Evolutionary conservation across 35 echinoderm and acorn worm species (phyloP).

Genomic region (Lytechinus variegatus): DNA sequence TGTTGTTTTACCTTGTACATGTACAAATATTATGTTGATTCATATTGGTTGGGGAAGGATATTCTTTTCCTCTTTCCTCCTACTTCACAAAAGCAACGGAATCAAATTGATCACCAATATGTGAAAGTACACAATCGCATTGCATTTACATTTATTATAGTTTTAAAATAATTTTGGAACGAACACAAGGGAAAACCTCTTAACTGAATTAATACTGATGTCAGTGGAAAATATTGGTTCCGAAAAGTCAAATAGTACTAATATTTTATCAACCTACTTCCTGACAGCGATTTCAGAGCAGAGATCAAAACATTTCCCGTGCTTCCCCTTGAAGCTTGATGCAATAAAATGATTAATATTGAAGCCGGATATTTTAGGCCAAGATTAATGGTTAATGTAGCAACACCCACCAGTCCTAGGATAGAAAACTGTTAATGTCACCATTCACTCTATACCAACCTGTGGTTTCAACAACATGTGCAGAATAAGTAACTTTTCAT

Average conservation of each 20-base stretch:
- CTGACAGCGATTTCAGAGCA: not conserved
- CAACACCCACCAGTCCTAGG: not conserved
- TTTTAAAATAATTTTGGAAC: too few species aligned
- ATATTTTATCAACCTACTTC: not conserved
- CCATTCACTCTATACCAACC: not conserved
- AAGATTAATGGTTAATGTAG: not conserved
- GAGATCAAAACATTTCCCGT: not conserved
- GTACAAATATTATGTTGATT: too few species aligned
- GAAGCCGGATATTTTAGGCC: slow-evolving; percentile 29
- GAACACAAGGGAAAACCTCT: not conserved
- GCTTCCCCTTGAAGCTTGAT: not conserved
- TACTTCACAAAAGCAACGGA: too few species aligned
- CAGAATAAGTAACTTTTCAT: not conserved
- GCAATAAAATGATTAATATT: not conserved
- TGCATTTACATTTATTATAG: not conserved
- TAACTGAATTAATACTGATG: not conserved
- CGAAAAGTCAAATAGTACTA: not conserved
- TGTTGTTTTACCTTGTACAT: not conserved
- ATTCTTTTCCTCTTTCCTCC: too few species aligned
- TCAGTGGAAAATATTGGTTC: not conserved
- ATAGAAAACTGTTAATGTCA: not conserved
- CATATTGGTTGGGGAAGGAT: too few species aligned
- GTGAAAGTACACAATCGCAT: too few species aligned
- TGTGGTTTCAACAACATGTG: not conserved
- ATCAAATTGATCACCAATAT: too few species aligned